Conservation (phyloP, 1,140 invertebrate genomes). For the Hyles vespertilio region DNA sequence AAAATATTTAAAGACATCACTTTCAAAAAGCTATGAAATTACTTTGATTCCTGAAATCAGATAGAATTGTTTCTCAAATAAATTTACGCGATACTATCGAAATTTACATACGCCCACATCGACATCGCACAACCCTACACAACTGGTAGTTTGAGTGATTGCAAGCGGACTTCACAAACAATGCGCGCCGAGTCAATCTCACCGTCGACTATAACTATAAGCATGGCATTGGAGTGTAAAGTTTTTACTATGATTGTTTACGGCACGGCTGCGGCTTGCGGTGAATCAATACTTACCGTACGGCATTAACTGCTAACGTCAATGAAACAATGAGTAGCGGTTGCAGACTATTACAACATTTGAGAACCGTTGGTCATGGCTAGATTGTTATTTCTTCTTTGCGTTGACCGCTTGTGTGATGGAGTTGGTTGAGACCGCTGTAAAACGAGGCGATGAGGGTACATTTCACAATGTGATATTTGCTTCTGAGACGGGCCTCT, state of each 20-base stretch:
- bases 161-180: slow-evolving; percentile 63
- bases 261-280: slow-evolving; percentile 29
- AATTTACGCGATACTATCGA: too few species aligned
- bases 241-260: slow-evolving; percentile 34
- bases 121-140: slow-evolving; percentile 28
- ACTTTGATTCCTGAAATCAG: too few species aligned
- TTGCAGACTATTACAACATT: too few species aligned
- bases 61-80: too few species aligned
- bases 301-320: slow-evolving; percentile 25
- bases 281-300: slow-evolving; percentile 36
- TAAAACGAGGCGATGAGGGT: too few species aligned
- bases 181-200: slow-evolving; percentile 62
- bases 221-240: slow-evolving; percentile 29
- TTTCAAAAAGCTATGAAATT: too few species aligned
- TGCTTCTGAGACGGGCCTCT: too few species aligned
- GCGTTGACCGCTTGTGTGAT: neutral
- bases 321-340: slow-evolving; percentile 1
- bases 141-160: slow-evolving; percentile 68
- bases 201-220: slow-evolving; percentile 34
- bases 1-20: too few species aligned
- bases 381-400: neutral
- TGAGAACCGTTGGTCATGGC: too few species aligned
- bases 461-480: too few species aligned
- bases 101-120: too few species aligned
- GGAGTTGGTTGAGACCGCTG: too few species aligned